phyloP scores from a whole-genome alignment of 1,140 invertebrate species.

The Pseudomyrmex dendroicus region DNA sequence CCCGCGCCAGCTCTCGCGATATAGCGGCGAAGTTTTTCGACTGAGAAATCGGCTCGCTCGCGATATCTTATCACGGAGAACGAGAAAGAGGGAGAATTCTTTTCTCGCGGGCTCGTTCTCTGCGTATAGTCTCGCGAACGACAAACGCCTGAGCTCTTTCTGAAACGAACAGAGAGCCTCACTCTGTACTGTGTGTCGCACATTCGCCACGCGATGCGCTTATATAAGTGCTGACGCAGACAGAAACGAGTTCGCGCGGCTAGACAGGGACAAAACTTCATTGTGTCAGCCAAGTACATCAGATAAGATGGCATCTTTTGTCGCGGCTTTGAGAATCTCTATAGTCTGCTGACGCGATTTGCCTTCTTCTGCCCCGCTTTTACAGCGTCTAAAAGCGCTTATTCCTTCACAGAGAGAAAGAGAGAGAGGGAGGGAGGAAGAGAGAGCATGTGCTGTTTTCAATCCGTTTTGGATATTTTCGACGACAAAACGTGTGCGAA shows the following conservation, averaged over 20 bases:
- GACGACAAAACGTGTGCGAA: not conserved
- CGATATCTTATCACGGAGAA: slow-evolving; percentile 48
- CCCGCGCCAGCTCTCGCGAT: slow-evolving; percentile 6
- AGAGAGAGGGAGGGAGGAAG: not conserved
- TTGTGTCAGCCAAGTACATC: slow-evolving; percentile 61
- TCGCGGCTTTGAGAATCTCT: slow-evolving; percentile 54
- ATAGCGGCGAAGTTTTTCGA: slow-evolving; percentile 39
- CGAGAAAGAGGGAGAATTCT: not conserved
- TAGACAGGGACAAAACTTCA: slow-evolving; percentile 48
- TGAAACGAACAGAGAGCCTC: slow-evolving; percentile 5
- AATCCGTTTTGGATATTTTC: slow-evolving; percentile 24
- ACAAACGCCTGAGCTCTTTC: slow-evolving; percentile 16
- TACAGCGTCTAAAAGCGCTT: not conserved
- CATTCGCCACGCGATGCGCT: slow-evolving; percentile 40
- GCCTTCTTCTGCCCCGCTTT: slow-evolving; percentile 22
- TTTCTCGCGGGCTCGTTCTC: slow-evolving; percentile 8
- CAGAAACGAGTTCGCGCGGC: slow-evolving; percentile 17
- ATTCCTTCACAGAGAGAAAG: slow-evolving; percentile 29
- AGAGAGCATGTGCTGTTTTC: not conserved
- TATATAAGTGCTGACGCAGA: slow-evolving; percentile 54
- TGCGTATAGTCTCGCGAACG: not conserved
- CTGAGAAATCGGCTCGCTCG: slow-evolving; percentile 66
- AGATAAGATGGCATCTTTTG: slow-evolving; percentile 64
- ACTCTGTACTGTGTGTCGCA: not conserved
- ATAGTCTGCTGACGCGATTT: slow-evolving; percentile 49